Base-by-base conservation (phyloP, 2,888 invertebrate genomes). In the Epinotia bilunana region DNA sequence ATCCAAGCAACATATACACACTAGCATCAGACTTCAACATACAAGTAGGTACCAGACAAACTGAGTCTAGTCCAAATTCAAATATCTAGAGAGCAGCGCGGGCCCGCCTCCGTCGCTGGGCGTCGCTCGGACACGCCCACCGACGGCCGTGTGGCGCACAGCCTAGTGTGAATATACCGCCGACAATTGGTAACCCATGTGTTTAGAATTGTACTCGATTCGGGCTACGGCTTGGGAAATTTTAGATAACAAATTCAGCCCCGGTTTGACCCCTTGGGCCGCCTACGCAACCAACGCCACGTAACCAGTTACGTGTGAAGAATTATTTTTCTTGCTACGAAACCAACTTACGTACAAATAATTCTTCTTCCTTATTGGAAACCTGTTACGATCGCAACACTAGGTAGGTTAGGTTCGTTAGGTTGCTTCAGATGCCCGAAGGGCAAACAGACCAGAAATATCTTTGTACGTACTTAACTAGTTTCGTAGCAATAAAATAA, bases 41-140 rank as follows among this genome's bases (percentile, higher is more conserved):
- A 60, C 58, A 65, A 53, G 49, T 74, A 70, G 43, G 43, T 71
- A 64, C 46, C 58, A 71, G 74, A 69, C 55, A 64, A 70, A 49
- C 46, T 62, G 20, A n/a, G 70, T 74, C 74, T 74, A 71, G 74
- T 68, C 70, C 64, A 60, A 74, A 71, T 68, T 74, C 60, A 69
- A 74, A 74, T 74, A 71, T 74, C 74, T 74, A 70, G 70, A 71
- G 74, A 58, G 43, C 49, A 20, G 65, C 73, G 39, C n/a, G 73
- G 90, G 83, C 89, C 90, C 91, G 88, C 87, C 87, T 82, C 86
- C 85, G 85, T 77, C 85, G 85, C 89, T 90, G 91, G 92, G 93
- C 92, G 92, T 88, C 81, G 82, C 81, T 60, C 77, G 77, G 90
- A 88, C 92, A 92, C 93, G 92, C 93, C 92, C 92, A 90, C 87